Percentiles rank a stretch among this genome's conserved stretches.
phyloP scores from a whole-genome alignment of 2,888 invertebrate species.

The Cheilosia urbana region DNA sequence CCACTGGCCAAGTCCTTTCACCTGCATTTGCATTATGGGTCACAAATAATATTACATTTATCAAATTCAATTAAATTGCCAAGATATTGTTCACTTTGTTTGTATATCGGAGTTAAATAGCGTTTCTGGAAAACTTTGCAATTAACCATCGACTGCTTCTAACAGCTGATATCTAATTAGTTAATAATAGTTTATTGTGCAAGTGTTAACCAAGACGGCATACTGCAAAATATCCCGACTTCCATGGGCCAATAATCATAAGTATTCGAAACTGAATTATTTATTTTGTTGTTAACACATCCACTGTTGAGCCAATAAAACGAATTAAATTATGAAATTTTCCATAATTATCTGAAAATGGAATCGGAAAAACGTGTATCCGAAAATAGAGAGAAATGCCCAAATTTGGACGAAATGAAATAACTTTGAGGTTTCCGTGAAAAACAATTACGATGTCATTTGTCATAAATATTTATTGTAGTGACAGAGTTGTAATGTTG shows the following conservation, averaged over 20 bases:
- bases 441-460: background rate
- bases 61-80: background rate
- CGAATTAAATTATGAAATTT: conserved; percentile 1
- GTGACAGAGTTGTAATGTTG: background rate
- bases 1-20: background rate
- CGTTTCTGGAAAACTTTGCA: conserved; percentile 1
- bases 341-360: background rate
- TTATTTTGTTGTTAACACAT: conserved; percentile 11
- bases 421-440: background rate
- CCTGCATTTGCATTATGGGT: background rate
- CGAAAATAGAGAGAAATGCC: background rate
- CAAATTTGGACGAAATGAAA: background rate
- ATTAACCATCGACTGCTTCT: background rate
- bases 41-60: background rate
- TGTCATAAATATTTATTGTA: conserved; percentile 15
- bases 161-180: background rate
- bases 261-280: background rate
- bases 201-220: conserved; percentile 6
- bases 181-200: conserved; percentile 2
- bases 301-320: background rate
- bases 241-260: background rate
- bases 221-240: background rate
- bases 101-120: background rate
- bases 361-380: background rate
- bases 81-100: background rate